Percentiles rank a stretch among this genome's conserved stretches.
Evolutionary conservation across 35 echinoderm and acorn worm genomes (phyloP).

Genomic region (Apostichopus parvimensis): DNA sequence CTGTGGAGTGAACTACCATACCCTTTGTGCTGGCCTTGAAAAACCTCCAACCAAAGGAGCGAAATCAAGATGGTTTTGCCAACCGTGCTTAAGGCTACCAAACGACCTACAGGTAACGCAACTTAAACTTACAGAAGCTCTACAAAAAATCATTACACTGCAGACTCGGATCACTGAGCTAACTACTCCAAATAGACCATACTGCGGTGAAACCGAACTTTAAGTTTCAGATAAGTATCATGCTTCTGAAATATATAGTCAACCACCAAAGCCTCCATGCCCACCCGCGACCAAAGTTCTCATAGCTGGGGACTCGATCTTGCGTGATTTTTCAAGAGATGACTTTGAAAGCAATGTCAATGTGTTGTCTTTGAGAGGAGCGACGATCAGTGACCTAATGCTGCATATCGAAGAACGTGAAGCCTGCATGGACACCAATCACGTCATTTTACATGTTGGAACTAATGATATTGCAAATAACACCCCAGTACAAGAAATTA

Average conservation of each 20-base stretch:
- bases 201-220: background rate
- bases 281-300: background rate
- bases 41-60: slow-evolving; percentile 7
- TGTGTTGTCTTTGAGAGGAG: slow-evolving; percentile 9
- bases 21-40: background rate
- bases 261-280: background rate
- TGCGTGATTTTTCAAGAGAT: slow-evolving; percentile 23
- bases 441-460: background rate
- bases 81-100: slow-evolving; percentile 23
- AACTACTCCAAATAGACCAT: background rate
- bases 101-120: background rate
- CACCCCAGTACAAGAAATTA: background rate
- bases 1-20: slow-evolving; percentile 10
- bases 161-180: slow-evolving; percentile 6
- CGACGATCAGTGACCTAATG: background rate
- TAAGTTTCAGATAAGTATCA: background rate
- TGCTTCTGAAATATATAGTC: background rate
- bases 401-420: background rate
- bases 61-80: slow-evolving; percentile 22
- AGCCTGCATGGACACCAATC: background rate
- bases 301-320: slow-evolving; percentile 12
- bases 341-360: slow-evolving; percentile 20
- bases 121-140: background rate
- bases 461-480: too few species aligned
- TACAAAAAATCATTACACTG: background rate